Base-by-base conservation (phyloP, 2,113 vertebrate species). In the Chloropsis hardwickii region DNA sequence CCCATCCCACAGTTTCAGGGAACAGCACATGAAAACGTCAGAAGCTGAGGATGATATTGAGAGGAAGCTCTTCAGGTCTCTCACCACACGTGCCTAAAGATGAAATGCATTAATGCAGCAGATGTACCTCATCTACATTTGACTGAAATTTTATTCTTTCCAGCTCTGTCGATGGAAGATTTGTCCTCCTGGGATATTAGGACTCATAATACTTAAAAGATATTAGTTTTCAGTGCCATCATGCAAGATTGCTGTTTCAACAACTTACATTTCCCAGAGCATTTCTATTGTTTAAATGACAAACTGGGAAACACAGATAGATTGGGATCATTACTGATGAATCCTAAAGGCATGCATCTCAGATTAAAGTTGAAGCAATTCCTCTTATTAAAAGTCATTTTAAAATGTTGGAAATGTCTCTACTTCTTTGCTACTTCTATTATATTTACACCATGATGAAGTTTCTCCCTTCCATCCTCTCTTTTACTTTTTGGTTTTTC, bases 31-130 rank as follows among this genome's bases (percentile, higher is more conserved):
- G 86, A 95, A 94, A 94, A 91, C 35, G 1, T 20, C 90, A 90
- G 93, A 91, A 92, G 93, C 90, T 88, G 93, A 97, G 87, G 92
- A 95, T 83, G 88, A 57, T 88, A 86, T 77, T 95, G 87, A 88
- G 73, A 95, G 94, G 94, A 96, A 95, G 64, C 35, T 94, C 94
- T 94, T 82, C 95, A 94, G 82, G 90, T 69, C 82, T 95, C 78
- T 88, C 82, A 42, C 39, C 77, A 87, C 74, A 80, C 3, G 16
- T 82, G 71, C 87, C 84, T 90, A 69, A 93, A 91, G 93, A 95
- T 61, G 86, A 92, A 93, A 87, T 88, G 39, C 54, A 69, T 94
- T 94, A 90, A 90, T 64, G 64, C 92, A 80, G 37, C 92, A 82
- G 71, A 95, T 79, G 90, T 70, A 72, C 74, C 37, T 92, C 91